Base-by-base conservation (phyloP, 2,888 invertebrate species). In the Scotopteryx bipunctaria region DNA sequence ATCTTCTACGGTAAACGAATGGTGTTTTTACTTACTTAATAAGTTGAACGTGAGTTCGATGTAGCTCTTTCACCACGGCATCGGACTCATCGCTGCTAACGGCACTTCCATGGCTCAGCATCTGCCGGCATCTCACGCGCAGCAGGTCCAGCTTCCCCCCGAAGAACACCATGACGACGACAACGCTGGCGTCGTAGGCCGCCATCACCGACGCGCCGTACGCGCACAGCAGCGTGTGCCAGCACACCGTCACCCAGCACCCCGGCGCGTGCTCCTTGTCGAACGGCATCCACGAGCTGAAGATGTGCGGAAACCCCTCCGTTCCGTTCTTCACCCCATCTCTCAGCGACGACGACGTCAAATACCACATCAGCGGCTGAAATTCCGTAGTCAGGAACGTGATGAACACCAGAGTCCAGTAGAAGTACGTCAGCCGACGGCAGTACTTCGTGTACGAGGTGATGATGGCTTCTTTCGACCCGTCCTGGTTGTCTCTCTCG, bases 1-100 rank as follows among this genome's bases (percentile, higher is more conserved):
- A n/a, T n/a, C n/a, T n/a, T n/a, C n/a, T n/a, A n/a, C n/a, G n/a
- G n/a, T n/a, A n/a, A n/a, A n/a, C n/a, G n/a, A n/a, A n/a, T n/a
- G n/a, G n/a, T n/a, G n/a, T n/a, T n/a, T n/a, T n/a, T n/a, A 42
- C 87, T 83, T 74, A 89, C 89, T 82, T 83, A 51, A 84, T 59
- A 8, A 86, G 58, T 19, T 66, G 60, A 1, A 73, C 58, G 56
- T 88, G 83, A 9, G 75, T 75, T 5, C 43, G 46, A 47, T 87
- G 85, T 13, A 87, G 59, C 35, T 84, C 71, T 2, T 56, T 67
- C 0, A 86, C 58, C 4, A 58, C 63, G 5, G 55, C 57, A 1
- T 42, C 46, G 17, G 66, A 66, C 47, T 78, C 66, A 1, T 66
- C 58, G n/a, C n/a, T n/a, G n/a, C n/a, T n/a, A n/a, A n/a, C 62